These are phyloP conservation scores for Coccyzus lansbergi DNA, from an alignment of 2,797 vertebrate genomes.

Conservation along the genomic window DNA sequence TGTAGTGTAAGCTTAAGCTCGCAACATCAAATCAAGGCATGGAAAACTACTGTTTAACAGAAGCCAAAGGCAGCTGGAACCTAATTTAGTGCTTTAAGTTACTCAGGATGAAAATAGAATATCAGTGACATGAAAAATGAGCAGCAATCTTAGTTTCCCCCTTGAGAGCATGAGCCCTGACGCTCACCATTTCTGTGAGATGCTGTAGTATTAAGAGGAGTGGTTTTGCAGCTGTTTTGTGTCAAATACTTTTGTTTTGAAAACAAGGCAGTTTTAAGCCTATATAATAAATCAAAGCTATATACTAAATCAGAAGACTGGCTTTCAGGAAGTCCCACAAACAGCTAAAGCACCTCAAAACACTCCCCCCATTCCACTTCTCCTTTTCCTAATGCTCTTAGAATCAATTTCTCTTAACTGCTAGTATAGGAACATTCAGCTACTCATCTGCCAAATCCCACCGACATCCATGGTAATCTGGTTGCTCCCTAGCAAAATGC, in stretches of 20 bases:
- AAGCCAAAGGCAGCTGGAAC: constrained; percentile 12
- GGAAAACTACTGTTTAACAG: constrained; percentile 29
- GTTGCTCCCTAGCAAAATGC: not conserved
- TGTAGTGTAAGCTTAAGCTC: not conserved
- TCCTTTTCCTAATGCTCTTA: not conserved
- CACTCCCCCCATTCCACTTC: not conserved
- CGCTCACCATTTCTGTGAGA: constrained; percentile 5
- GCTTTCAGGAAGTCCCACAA: not conserved
- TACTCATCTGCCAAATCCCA: constrained; percentile 17
- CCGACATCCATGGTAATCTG: not conserved
- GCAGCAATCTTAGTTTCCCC: not conserved
- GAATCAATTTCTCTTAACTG: not conserved
- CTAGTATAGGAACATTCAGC: not conserved
- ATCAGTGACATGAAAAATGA: constrained; percentile 17
- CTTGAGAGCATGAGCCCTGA: not conserved
- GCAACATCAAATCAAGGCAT: not conserved
- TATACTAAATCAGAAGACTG: not conserved
- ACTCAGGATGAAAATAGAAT: not conserved
- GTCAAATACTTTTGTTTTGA: constrained; percentile 20
- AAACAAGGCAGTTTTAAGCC: constrained; percentile 14
- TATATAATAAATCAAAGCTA: not conserved
- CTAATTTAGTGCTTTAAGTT: constrained; percentile 3
- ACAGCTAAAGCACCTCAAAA: not conserved
- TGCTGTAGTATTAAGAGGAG: not conserved
- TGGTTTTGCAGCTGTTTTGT: not conserved